Base-by-base conservation (phyloP, 1,140 invertebrate genomes). In the Tribolium madens region DNA sequence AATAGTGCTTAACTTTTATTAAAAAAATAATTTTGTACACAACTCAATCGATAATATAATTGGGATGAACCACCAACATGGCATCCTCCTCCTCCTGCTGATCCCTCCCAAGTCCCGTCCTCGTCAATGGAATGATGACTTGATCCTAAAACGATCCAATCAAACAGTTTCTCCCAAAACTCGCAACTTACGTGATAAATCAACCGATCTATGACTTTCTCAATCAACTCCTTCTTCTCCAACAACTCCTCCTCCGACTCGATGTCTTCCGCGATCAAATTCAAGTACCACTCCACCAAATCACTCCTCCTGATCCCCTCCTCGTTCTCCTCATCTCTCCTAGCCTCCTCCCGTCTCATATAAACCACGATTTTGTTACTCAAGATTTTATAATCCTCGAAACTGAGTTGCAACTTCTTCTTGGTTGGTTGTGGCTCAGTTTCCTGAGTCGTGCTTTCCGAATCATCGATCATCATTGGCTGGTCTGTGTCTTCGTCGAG, bases 241-340 rank as follows among this genome's bases (percentile, higher is more conserved):
- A 98, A 85, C 2, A 99, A 86, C 83, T 99, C 97, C 13, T 95
- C 94, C 86, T 99, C 97, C 0, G 91, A 91, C 80, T 98, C 96
- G 77, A 98, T 93, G 79, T 96, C 91, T 82, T 93, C 92, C 80
- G 95, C 92, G 77, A 98, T 92, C 85, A 96, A 92, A 84, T 95
- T 93, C 52, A 99, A 88, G 87, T 99, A 99, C 98, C 98, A 99
- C 77, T 93, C 93, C 18, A 99, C 91, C 0, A 99, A 87, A 73
- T 96, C 94, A 79, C 92, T 95, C 79, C 93, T 92, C 76, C 89
- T 90, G 78, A 97, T 90, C 7, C 96, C 96, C 47, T 88, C 86
- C 48, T 86, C 87, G 46, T 87, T 83, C 12, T 80, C 91, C 87
- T 91, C 90, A 21, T 88, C 88, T 5, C 89, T 87, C 68, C 89